A percentile compares a stretch with the other conserved stretches of the same genome.
These are phyloP conservation scores for Origma solitaria DNA, from an alignment of 2,113 vertebrate species.

Conservation along the genomic window DNA sequence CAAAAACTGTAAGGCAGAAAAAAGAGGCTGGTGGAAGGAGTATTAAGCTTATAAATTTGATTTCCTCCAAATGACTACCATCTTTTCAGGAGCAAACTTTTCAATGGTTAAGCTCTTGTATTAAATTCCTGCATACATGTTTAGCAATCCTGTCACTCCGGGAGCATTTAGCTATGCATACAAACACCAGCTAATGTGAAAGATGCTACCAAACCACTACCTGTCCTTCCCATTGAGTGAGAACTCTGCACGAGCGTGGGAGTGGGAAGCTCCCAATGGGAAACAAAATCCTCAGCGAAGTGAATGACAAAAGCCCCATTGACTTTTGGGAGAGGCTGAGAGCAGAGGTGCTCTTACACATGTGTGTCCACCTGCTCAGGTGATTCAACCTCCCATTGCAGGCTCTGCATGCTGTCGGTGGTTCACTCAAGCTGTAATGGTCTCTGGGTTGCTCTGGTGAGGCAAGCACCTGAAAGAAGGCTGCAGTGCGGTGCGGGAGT, in stretches of 20 bases:
- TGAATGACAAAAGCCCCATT: not conserved
- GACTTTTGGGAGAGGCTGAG: not conserved
- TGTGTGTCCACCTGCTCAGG: fast-evolving
- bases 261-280: not conserved
- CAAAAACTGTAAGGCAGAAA: not conserved
- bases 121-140: not conserved
- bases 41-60: not conserved
- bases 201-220: not conserved
- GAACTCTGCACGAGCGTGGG: fast-evolving
- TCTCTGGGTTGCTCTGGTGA: not conserved
- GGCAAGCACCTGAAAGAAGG: not conserved
- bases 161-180: not conserved
- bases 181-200: not conserved
- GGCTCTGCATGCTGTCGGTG: fast-evolving
- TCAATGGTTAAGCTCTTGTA: not conserved
- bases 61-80: not conserved
- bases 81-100: not conserved
- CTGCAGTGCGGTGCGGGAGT: not conserved
- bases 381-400: fast-evolving
- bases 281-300: not conserved
- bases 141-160: not conserved
- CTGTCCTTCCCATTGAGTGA: not conserved
- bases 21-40: not conserved
- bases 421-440: not conserved
- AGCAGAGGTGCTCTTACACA: not conserved